Conservation (phyloP, 2,888 invertebrate genomes). For the Limnephilus auricula region DNA sequence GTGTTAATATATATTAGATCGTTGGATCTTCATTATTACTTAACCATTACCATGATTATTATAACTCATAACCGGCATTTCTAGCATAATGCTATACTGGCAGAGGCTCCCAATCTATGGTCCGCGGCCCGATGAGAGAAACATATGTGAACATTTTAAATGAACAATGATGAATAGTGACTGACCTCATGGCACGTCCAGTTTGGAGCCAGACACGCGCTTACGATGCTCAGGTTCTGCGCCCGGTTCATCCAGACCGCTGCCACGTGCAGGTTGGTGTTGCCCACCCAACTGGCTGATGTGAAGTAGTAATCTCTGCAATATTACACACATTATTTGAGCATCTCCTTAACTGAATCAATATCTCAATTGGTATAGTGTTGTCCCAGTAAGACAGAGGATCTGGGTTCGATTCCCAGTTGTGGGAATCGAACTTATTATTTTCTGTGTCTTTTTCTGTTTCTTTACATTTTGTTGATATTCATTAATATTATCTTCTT, state of each 20-base stretch:
- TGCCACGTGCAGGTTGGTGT: slow-evolving; percentile 86
- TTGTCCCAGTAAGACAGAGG: no score
- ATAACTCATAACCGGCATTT: no score
- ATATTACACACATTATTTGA: slow-evolving; percentile 65
- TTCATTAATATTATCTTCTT: no score
- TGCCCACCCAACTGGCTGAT: slow-evolving; percentile 93
- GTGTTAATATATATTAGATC: no score
- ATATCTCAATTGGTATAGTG: no score
- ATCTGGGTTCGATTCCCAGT: no score
- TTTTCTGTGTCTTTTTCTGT: no score
- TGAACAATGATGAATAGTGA: no score
- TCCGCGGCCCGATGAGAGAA: not conserved
- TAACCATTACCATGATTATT: no score
- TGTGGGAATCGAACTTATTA: no score
- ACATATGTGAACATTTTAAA: not conserved
- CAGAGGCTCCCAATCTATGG: not conserved
- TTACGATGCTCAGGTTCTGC: slow-evolving; percentile 93
- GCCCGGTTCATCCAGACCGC: slow-evolving; percentile 96
- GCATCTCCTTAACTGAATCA: not conserved
- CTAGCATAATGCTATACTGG: not conserved
- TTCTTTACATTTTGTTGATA: no score
- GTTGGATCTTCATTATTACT: no score
- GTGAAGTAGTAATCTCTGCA: slow-evolving; percentile 94
- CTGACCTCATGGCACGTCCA: slow-evolving; percentile 91
- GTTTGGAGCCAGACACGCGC: slow-evolving; percentile 89